Conservation (phyloP, 1,140 invertebrate species). For the Ceratosolen fusciceps region DNA sequence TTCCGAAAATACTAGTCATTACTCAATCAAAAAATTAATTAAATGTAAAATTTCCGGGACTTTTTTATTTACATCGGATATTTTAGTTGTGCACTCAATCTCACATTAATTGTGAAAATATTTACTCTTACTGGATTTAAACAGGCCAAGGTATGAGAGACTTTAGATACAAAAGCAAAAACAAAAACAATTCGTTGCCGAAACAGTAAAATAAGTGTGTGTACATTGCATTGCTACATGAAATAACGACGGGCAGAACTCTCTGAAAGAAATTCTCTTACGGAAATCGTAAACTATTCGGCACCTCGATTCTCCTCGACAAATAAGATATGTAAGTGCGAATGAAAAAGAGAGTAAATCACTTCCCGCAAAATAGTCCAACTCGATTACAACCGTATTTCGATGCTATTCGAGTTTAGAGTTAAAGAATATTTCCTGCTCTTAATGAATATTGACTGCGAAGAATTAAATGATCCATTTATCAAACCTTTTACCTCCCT, state of each 20-base stretch:
- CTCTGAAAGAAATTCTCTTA: neutral
- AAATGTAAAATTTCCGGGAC: neutral
- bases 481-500: neutral
- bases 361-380: constrained; percentile 35
- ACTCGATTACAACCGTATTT: too few relatives aligned
- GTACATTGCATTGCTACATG: neutral
- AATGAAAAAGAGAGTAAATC: neutral
- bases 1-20: neutral
- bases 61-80: constrained; percentile 8
- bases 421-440: neutral
- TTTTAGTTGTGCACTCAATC: neutral
- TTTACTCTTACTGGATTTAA: constrained; percentile 20
- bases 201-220: neutral
- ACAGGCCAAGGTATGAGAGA: neutral
- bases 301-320: constrained; percentile 67
- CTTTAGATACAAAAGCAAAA: neutral
- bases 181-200: constrained; percentile 15
- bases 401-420: neutral
- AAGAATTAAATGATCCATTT: constrained; percentile 4
- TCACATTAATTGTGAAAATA: constrained; percentile 31
- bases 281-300: constrained; percentile 70
- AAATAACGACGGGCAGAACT: neutral
- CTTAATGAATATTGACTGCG: constrained; percentile 11
- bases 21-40: constrained; percentile 12
- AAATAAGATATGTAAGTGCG: constrained; percentile 63